A percentile compares a stretch with the other conserved stretches of the same genome.
Conservation (phyloP, 2,888 invertebrate species). For the Crematogaster levior region DNA sequence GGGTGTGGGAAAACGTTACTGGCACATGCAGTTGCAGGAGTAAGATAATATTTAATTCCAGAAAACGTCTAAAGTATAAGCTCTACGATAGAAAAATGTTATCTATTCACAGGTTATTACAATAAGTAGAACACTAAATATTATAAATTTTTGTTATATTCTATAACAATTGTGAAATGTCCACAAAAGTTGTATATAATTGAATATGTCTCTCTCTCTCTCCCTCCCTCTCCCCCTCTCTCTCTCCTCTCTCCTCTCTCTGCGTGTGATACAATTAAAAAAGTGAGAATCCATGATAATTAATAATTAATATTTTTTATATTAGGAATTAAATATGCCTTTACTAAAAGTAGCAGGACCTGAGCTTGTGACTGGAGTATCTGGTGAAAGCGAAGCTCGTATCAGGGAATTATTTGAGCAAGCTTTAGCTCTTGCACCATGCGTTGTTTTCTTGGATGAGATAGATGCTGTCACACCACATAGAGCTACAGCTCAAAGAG, state of each 20-base stretch:
- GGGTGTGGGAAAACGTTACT: constrained; percentile 96
- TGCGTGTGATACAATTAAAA: not conserved
- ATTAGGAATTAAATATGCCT: constrained; percentile 93
- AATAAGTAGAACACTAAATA: constrained; percentile 1
- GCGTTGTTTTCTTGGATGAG: constrained; percentile 97
- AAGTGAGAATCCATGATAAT: constrained; percentile 44
- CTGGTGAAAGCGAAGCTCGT: constrained; percentile 98
- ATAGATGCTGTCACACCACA: constrained; percentile 98
- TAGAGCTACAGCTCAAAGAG: constrained; percentile 95
- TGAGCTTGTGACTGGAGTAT: constrained; percentile 97
- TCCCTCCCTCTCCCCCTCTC: too few species aligned
- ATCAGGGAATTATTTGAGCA: constrained; percentile 96
- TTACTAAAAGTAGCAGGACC: constrained; percentile 96
- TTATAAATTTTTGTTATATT: too few species aligned
- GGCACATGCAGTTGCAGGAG: constrained; percentile 94
- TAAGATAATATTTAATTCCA: constrained; percentile 82
- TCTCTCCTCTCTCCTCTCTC: not conserved
- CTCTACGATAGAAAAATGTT: not conserved
- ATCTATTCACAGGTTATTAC: constrained; percentile 12
- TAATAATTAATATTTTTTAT: constrained; percentile 39
- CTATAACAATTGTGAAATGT: not conserved
- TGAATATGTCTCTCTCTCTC: too few species aligned
- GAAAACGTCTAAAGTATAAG: not conserved
- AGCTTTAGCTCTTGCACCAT: constrained; percentile 91
- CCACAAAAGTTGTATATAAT: not conserved